Evolutionary conservation across 2,888 invertebrate genomes (phyloP), one percentile per base, ranked within the genome.

Genomic region (Ametastegia equiseti): DNA sequence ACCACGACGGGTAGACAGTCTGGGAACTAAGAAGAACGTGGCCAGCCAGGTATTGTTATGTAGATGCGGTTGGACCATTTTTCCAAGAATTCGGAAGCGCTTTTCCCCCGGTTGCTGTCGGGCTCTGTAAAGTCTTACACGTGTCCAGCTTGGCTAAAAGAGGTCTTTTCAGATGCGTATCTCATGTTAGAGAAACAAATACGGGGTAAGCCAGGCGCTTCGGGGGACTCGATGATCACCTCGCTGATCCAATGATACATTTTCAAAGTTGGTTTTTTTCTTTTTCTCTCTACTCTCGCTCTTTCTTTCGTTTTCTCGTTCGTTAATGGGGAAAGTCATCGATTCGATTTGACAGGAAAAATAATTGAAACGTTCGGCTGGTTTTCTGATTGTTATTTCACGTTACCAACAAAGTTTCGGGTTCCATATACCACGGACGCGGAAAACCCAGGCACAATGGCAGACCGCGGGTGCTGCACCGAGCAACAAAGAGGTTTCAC

Each of bases 1-100:
- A 88, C 89, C 89, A 88, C 88, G 85, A 82, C 85, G 84, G 82
- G 83, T 85, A 87, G 63, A 75, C 73, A 33, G 73, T 54, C 50
- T 54, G 54, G 73, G 73, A 75, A 71, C 71, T 42, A 71, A 71
- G 71, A 71, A 71, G 71, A 45, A 75, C 73, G 73, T 75, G 73
- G 73, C 54, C 54, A 54, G 54, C 50, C 73, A 75, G 73, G 73
- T 54, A 75, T 75, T 75, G 73, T 75, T 75, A 75, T 75, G 73
- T 33, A 75, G 54, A 75, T 54, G 73, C 54, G 71, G 73, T 75
- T 75, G 50, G 73, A 75, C 50, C 73, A 75, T 75, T 75, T 75
- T 75, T 75, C 73, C 73, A 54, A 50, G 73, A 75, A 75, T 75
- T 75, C 73, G 73, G 73, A 75, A 75, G 50, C 50, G 50, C 33